Conservation (phyloP, 2,888 invertebrate species). For the Listrodromus nycthemerus region DNA sequence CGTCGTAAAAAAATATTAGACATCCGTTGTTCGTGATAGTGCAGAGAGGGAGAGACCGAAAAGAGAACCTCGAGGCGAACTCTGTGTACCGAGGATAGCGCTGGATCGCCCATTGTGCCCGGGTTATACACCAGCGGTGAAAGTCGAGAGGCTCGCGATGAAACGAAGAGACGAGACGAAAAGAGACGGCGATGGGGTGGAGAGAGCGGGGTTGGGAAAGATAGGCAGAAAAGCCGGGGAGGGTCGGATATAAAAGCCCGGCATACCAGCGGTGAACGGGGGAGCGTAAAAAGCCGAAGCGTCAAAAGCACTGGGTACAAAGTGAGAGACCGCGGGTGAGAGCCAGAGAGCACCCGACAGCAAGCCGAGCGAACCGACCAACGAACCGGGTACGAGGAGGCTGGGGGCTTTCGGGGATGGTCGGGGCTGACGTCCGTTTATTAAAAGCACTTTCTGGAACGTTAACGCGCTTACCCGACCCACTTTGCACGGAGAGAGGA, state of each 20-base stretch:
- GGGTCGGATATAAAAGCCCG: conserved; percentile 78
- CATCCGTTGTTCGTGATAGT: conserved; percentile 59
- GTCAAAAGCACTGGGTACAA: conserved; percentile 77
- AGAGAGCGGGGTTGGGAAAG: conserved; percentile 17
- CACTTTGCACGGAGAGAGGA: conserved; percentile 56
- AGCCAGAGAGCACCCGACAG: conserved; percentile 55
- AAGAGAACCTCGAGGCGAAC: not conserved
- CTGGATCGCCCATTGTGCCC: conserved; percentile 53
- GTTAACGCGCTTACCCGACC: conserved; percentile 75
- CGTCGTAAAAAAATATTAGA: conserved; percentile 80
- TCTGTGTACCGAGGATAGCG: conserved; percentile 20
- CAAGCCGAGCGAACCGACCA: conserved; percentile 62
- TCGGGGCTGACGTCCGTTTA: conserved; percentile 73
- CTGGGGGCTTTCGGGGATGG: not conserved
- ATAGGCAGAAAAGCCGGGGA: conserved; percentile 52
- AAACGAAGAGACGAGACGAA: conserved; percentile 64
- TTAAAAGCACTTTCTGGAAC: conserved; percentile 76
- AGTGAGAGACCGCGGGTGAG: conserved; percentile 67
- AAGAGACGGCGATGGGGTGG: conserved; percentile 57
- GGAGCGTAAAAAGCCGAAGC: conserved; percentile 79
- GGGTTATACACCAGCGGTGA: conserved; percentile 37
- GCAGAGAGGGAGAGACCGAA: not conserved
- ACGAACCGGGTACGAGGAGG: conserved; percentile 58
- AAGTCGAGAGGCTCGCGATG: conserved; percentile 62
- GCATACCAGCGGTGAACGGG: conserved; percentile 71